These are phyloP conservation scores for Clarias platycephalus DNA, from an alignment of 2,797 vertebrate genomes.

Conservation along the genomic window DNA sequence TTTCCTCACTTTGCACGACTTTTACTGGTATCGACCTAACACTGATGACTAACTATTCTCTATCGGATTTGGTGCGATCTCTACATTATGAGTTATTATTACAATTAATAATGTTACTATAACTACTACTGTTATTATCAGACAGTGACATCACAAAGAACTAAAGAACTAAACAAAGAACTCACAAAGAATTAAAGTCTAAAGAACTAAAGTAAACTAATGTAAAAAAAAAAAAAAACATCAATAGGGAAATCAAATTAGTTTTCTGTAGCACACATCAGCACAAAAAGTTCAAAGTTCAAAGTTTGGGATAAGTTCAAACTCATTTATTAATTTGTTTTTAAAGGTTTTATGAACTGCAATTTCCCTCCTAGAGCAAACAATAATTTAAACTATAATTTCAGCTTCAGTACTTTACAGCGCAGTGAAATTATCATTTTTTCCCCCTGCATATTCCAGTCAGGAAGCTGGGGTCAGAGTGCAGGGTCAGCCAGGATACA, in stretches of 20 bases:
- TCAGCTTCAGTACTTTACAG: too few relatives aligned
- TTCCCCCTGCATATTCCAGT: too few relatives aligned
- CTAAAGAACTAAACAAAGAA: too few relatives aligned
- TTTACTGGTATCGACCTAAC: background rate
- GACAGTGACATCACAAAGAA: background rate
- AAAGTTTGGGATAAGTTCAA: background rate
- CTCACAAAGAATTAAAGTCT: background rate
- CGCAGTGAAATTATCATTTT: too few relatives aligned
- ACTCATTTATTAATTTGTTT: too few relatives aligned
- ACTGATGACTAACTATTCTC: background rate
- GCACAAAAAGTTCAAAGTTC: background rate
- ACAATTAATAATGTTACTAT: too few relatives aligned
- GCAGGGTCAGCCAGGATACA: too few relatives aligned
- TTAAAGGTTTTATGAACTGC: background rate
- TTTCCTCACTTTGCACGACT: background rate
- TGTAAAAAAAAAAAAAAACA: too few relatives aligned
- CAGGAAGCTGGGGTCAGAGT: too few relatives aligned
- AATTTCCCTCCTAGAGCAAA: background rate
- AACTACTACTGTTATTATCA: too few relatives aligned
- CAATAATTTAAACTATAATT: too few relatives aligned
- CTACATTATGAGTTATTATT: background rate
- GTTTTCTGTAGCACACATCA: background rate
- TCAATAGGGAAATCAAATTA: background rate
- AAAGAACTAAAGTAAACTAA: background rate
- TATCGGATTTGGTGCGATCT: background rate